These are phyloP conservation scores for Copidosoma floridanum DNA, from an alignment of 1,140 invertebrate genomes.

Conservation along the genomic window DNA sequence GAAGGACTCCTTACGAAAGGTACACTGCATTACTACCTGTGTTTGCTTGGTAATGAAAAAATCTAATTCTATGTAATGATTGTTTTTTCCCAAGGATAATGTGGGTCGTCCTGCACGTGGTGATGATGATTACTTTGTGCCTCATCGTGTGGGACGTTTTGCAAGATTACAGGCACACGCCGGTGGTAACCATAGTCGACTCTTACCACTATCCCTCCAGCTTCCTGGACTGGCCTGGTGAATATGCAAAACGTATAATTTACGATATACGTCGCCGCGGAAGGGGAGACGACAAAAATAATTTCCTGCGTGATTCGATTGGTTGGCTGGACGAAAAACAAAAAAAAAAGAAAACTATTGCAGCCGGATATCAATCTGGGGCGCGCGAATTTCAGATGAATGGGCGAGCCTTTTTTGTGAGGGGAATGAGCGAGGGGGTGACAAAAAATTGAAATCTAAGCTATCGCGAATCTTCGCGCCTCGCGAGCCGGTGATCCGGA, in stretches of 20 bases:
- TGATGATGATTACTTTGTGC: conserved; percentile 27
- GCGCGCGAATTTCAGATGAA: too few species aligned
- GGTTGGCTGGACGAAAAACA: too few species aligned
- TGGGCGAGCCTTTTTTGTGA: conserved; percentile 6
- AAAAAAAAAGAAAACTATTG: too few species aligned
- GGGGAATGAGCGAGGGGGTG: conserved; percentile 12
- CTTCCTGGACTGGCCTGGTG: conserved; percentile 38
- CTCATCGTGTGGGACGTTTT: conserved; percentile 27
- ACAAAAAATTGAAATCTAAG: conserved; percentile 11
- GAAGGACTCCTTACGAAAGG: conserved; percentile 28
- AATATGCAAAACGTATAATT: not conserved
- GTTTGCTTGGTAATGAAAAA: not conserved
- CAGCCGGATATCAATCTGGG: too few species aligned
- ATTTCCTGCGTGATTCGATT: too few species aligned
- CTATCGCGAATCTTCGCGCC: conserved; percentile 19
- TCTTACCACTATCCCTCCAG: conserved; percentile 34
- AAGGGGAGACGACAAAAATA: too few species aligned
- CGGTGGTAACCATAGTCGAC: conserved; percentile 35
- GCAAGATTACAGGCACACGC: conserved; percentile 28
- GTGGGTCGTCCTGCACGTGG: conserved; percentile 36
- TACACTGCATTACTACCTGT: too few species aligned
- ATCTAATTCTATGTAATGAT: not conserved
- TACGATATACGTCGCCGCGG: too few species aligned
- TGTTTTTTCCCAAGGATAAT: conserved; percentile 31
- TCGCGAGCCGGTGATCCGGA: conserved; percentile 12